phyloP scores from a whole-genome alignment of 2,888 invertebrate species.

The Scaptodrosophila latifasciaeformis region DNA sequence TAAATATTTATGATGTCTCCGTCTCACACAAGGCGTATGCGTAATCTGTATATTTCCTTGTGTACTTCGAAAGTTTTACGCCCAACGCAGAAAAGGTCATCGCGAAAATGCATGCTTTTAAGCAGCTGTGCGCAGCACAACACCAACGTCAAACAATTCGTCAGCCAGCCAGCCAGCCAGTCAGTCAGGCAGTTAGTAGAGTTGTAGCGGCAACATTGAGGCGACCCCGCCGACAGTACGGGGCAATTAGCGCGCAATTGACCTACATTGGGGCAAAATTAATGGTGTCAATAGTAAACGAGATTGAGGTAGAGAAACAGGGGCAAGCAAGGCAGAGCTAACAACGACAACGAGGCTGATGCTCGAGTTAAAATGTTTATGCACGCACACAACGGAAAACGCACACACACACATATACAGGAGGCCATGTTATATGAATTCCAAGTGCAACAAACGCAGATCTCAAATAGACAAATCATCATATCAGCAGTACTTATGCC shows the following conservation, averaged over 20 bases:
- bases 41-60: slow-evolving; percentile 47
- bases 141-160: slow-evolving; percentile 5
- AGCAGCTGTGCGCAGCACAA: slow-evolving; percentile 3
- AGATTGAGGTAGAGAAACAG: slow-evolving; percentile 41
- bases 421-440: slow-evolving; percentile 21
- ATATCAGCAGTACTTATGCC: slow-evolving; percentile 18
- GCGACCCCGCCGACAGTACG: slow-evolving; percentile 52
- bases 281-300: slow-evolving; percentile 71
- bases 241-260: slow-evolving; percentile 70
- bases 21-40: slow-evolving; percentile 50
- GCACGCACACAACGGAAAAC: slow-evolving; percentile 37
- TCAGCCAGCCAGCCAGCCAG: too few species aligned
- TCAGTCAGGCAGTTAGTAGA: slow-evolving; percentile 38
- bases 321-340: slow-evolving; percentile 14
- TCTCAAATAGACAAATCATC: slow-evolving; percentile 20
- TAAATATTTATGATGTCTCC: slow-evolving; percentile 11
- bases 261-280: slow-evolving; percentile 67
- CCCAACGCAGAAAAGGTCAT: neutral
- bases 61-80: slow-evolving; percentile 2
- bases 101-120: slow-evolving; percentile 12
- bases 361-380: slow-evolving; percentile 44
- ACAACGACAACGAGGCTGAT: slow-evolving; percentile 23
- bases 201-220: slow-evolving; percentile 21
- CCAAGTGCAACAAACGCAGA: slow-evolving; percentile 49
- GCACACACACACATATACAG: neutral